These are phyloP conservation scores for Diacarnus erythraeanus DNA, from an alignment of 37 sponge, comb jelly and placozoan genomes.

Conservation along the genomic window DNA sequence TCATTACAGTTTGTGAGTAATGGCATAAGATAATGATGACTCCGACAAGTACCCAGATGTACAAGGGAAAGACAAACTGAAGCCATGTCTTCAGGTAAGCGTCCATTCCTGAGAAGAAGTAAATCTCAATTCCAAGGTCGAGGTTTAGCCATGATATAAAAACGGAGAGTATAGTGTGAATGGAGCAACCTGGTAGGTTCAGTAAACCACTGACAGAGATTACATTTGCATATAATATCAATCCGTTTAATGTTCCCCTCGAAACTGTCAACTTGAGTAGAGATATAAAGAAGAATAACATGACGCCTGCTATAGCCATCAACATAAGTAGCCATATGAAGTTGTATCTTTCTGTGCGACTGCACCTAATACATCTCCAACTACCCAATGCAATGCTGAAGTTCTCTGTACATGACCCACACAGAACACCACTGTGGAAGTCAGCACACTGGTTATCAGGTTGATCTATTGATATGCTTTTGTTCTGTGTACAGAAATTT, in stretches of 20 bases:
- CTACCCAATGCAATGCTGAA: conserved; percentile 2
- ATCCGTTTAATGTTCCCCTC: background rate
- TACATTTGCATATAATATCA: conserved; percentile 21
- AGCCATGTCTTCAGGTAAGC: conserved; percentile 26
- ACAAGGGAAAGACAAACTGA: conserved; percentile 26
- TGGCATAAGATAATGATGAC: background rate
- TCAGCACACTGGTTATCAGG: conserved; percentile 10
- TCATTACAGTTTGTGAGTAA: background rate
- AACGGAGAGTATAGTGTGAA: background rate
- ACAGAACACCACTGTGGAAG: background rate
- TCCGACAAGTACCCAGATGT: conserved; percentile 2
- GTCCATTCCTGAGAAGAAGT: conserved; percentile 21
- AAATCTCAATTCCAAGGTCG: conserved; percentile 35
- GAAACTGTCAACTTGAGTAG: conserved; percentile 1
- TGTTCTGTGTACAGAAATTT: background rate
- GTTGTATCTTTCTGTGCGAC: background rate
- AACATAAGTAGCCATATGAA: background rate
- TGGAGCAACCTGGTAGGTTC: background rate
- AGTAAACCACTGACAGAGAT: background rate
- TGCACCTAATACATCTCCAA: background rate
- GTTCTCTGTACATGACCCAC: conserved; percentile 2
- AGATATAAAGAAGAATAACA: background rate
- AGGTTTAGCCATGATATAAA: conserved; percentile 33
- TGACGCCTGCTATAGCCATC: background rate
- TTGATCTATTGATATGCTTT: no score